Percentiles rank a stretch among this genome's conserved stretches.
phyloP scores from a whole-genome alignment of 2,113 vertebrate genomes.

The Etheostoma spectabile region DNA sequence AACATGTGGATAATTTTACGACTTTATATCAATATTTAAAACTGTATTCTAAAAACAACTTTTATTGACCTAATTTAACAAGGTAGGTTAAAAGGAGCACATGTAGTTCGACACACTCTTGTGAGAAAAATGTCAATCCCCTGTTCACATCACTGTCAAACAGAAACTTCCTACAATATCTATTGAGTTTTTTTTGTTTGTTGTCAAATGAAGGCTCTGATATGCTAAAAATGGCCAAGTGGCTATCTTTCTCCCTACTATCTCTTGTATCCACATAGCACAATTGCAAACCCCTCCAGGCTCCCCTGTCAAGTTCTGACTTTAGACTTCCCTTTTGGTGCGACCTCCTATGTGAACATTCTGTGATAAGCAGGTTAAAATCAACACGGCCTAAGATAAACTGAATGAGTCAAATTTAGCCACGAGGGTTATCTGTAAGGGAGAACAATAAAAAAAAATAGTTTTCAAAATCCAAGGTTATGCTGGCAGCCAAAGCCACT shows the following conservation, averaged over 20 bases:
- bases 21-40: neutral
- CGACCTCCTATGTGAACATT: slow-evolving; percentile 45
- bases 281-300: slow-evolving; percentile 59
- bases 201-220: slow-evolving; percentile 43
- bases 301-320: slow-evolving; percentile 64
- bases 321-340: slow-evolving; percentile 54
- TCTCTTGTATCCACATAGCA: slow-evolving; percentile 56
- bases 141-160: slow-evolving; percentile 29
- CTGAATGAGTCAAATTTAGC: slow-evolving; percentile 67
- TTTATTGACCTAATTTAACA: neutral
- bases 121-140: slow-evolving; percentile 33
- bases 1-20: neutral
- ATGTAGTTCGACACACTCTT: neutral
- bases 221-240: slow-evolving; percentile 62
- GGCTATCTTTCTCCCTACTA: slow-evolving; percentile 43
- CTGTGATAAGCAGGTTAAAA: slow-evolving; percentile 69
- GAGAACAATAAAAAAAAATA: slow-evolving; percentile 49
- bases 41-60: neutral
- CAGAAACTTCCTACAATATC: slow-evolving; percentile 40
- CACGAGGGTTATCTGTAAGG: slow-evolving; percentile 49
- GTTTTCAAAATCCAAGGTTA: slow-evolving; percentile 34
- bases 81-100: neutral
- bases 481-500: slow-evolving; percentile 1
- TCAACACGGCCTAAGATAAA: slow-evolving; percentile 69
- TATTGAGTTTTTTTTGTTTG: slow-evolving; percentile 49